Percentiles rank a stretch among this genome's conserved stretches.
phyloP scores from a whole-genome alignment of 2,888 invertebrate species.

The Phaedon cochleariae region DNA sequence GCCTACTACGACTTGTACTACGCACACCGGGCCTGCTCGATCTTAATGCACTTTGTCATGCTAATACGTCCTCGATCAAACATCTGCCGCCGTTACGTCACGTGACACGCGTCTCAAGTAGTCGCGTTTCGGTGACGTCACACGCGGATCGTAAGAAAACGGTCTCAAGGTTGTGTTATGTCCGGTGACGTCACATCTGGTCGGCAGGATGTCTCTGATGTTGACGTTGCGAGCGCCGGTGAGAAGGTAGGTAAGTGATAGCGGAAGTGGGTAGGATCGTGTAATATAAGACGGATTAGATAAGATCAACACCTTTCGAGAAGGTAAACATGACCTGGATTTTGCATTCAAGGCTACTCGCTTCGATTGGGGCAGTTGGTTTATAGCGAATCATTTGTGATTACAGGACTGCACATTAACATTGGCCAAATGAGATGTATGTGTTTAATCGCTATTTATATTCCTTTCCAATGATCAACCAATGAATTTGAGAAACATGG shows the following conservation, averaged over 20 bases:
- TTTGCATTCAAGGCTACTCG: neutral
- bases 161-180: conserved; percentile 60
- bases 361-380: neutral
- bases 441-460: too few relatives aligned
- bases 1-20: conserved; percentile 52
- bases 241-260: conserved; percentile 25
- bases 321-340: neutral
- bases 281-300: conserved; percentile 16
- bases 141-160: conserved; percentile 54
- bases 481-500: too few relatives aligned
- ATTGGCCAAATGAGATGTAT: too few relatives aligned
- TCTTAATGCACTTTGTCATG: conserved; percentile 62
- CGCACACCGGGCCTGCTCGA: conserved; percentile 58
- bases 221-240: conserved; percentile 29
- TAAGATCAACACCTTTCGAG: neutral
- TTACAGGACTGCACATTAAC: too few relatives aligned
- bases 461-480: too few relatives aligned
- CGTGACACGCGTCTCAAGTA: conserved; percentile 53
- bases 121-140: conserved; percentile 46
- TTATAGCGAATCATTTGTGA: too few relatives aligned
- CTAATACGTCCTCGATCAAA: conserved; percentile 53
- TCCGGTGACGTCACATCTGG: conserved; percentile 58
- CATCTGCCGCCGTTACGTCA: conserved; percentile 57
- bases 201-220: conserved; percentile 29
- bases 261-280: conserved; percentile 33